Base-by-base conservation (phyloP, 1,140 invertebrate genomes). In the Trinorchestia longiramus region DNA sequence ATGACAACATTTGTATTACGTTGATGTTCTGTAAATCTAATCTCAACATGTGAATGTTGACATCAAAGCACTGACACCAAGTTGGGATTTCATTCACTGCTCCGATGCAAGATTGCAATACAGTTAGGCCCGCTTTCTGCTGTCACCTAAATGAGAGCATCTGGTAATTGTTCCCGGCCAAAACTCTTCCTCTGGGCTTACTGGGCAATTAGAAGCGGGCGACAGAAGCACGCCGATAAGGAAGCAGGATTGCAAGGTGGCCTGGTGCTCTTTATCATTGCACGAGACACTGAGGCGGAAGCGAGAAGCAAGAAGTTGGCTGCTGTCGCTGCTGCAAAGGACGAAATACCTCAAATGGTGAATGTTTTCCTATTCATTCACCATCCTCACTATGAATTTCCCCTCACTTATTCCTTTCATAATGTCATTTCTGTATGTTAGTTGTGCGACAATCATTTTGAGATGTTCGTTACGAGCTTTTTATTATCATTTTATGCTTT, bases 131-230 rank as follows among this genome's bases (percentile, higher is more conserved):
- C 92, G 43, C 44, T 43, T 36, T n/a, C 92, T 43, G 41, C 44
- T 47, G 92, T 94, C 92, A 94, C 92, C 92, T 47, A 94, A 94
- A 94, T 94, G 92, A 94, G 92, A 94, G 92, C 36, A 94, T 45
- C 92, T 94, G 92, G 92, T 94, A 94, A 94, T 94, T 94, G 92
- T 94, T 19, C 43, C 6, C 43, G 40, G 43, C 92, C 88, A 90
- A 90, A 90, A 94, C 92, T 94, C 92, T 94, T 94, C 92, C 43
- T 94, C 44, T 94, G 92, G 92, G 92, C 92, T 94, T 94, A 94
- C 92, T 94, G 44, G 92, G 92, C 92, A 94, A 94, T 94, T 94
- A 94, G 92, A 94, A 94, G 92, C 92, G 43, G 44, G 92, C 92
- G 92, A 47, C 92, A 43, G 92, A 94, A 43, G 92, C 92, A 47